Base-by-base conservation (phyloP, 2,113 vertebrate genomes). In the Paraplagusia blochii region DNA sequence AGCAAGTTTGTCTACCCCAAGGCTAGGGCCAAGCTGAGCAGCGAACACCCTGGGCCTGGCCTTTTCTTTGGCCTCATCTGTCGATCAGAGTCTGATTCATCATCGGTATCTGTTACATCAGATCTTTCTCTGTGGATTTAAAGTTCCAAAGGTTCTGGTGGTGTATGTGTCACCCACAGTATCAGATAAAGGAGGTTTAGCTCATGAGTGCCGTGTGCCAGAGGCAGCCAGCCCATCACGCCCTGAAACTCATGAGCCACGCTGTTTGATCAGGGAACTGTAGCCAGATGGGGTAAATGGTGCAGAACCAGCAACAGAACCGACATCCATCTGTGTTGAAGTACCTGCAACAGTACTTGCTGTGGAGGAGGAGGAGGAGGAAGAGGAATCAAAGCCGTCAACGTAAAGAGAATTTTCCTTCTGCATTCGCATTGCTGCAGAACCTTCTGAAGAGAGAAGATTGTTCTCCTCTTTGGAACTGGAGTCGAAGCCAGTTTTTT, bases 161-260 rank as follows among this genome's bases (percentile, higher is more conserved):
- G 44, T 16, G 62, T 67, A 76, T 74, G 16, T 46, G 63, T 19
- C 88, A 87, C 85, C 73, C 80, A 82, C 55, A 39, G 61, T 40
- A 57, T 77, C 34, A 69, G 58, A 74, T 52, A 57, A 75, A 65
- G 74, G 73, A 64, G 44, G 47, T 55, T 77, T 62, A 61, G 61
- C 59, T 82, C 79, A 80, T 76, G 2, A 78, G 63, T 76, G 63
- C 56, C 80, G 69, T 57, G 58, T 75, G 67, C 53, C 57, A 44
- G 42, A 66, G 62, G 61, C 72, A 58, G 72, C 66, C 68, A 68
- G 73, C 52, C 53, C 62, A 80, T 79, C 58, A 76, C 62, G 29
- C 58, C 69, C 67, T 59, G 35, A 50, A 74, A 69, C 70, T 74
- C 66, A 71, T 57, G 71, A 73, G 68, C 68, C 53, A 10, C 47